Evolutionary conservation across 1,140 invertebrate species (phyloP), one percentile per base, ranked within the genome.

Genomic region (Drosophila sproati): DNA sequence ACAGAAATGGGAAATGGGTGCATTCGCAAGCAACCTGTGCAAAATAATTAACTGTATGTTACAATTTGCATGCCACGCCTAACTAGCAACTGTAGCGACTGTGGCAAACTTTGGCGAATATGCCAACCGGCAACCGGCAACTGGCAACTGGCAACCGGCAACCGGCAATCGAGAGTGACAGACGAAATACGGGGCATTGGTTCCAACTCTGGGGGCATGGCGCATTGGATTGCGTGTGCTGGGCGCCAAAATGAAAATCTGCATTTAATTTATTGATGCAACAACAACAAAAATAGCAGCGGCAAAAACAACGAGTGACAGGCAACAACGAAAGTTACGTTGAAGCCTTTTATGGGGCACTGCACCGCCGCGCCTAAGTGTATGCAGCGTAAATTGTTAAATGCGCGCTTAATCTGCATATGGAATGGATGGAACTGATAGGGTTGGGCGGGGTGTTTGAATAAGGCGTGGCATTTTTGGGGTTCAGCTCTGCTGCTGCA

Each of bases 231-330:
- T 29, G 56, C 56, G 43, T 72, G 66, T 56, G 47, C 78, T 52
- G 50, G 47, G 81, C 71, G 55, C 67, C 77, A 78, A 83, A 89
- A 88, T 75, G 83, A 78, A 88, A 88, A 89, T 88, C 83, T 88
- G 83, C 85, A 88, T 89, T 88, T 88, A 89, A 88, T 88, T 88
- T 88, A 88, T 88, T 88, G 83, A 85, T 89, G 77, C 85, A 83
- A 73, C 82, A 73, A 67, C 66, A 67, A 47, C 48, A 50, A 47
- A 43, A 5, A 45, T n/a, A 47, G 32, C 41, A 59, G 55, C 70
- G 32, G 28, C 71, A 61, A 34, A 50, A 74, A 39, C 45, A 68
- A 52, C 56, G 39, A 45, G 39, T 61, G 56, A 69, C 66, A 74
- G 72, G 67, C 72, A 62, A 70, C 72, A 82, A 66, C 52, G 64